Evolutionary conservation across 1,140 invertebrate genomes (phyloP).

Genomic region (Heliconius hermathena): DNA sequence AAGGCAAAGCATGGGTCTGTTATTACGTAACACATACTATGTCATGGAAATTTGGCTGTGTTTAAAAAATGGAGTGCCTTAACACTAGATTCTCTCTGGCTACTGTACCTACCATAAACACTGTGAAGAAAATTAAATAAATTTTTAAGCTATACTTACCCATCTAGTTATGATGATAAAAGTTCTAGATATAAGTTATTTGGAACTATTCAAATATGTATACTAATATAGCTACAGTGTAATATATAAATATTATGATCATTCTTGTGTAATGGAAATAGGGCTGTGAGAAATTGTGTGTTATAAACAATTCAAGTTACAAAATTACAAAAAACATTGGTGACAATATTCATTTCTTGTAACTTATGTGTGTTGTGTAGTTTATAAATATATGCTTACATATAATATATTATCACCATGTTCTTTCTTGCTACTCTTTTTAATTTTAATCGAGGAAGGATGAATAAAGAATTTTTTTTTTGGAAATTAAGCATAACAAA

Average conservation of each 20-base stretch:
- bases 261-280: neutral
- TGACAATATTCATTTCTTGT: neutral
- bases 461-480: too few relatives aligned
- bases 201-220: neutral
- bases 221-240: neutral
- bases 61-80: too few relatives aligned
- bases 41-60: too few relatives aligned
- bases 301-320: neutral
- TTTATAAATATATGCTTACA: neutral
- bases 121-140: neutral
- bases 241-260: neutral
- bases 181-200: neutral
- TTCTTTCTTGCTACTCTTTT: too few relatives aligned
- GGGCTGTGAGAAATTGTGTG: neutral
- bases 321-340: neutral
- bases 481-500: too few relatives aligned
- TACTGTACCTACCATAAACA: too few relatives aligned
- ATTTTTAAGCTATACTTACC: neutral
- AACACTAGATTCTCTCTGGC: too few relatives aligned
- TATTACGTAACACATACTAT: too few relatives aligned
- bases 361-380: neutral
- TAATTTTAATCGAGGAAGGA: too few relatives aligned
- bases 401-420: neutral
- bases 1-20: too few relatives aligned
- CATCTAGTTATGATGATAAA: neutral